Conservation (phyloP, 2,113 vertebrate species). For the Ophiodon elongatus region DNA sequence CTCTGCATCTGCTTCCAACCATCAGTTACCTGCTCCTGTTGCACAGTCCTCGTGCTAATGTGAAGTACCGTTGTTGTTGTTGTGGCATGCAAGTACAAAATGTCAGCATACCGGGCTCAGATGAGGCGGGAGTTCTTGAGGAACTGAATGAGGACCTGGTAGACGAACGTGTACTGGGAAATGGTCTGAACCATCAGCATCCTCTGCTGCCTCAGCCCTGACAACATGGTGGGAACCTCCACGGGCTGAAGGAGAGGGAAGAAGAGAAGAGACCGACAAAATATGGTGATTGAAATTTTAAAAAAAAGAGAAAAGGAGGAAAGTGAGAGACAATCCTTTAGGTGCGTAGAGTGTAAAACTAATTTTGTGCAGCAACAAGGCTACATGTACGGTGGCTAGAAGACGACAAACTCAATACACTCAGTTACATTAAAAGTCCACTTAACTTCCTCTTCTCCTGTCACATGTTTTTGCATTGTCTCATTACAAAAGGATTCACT, state of each 20-base stretch:
- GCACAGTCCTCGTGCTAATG: background rate
- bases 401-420: background rate
- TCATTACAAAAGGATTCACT: background rate
- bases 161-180: slow-evolving; percentile 95
- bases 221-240: slow-evolving; percentile 93
- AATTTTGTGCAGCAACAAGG: background rate
- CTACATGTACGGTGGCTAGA: background rate
- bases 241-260: slow-evolving; percentile 84
- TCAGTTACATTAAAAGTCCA: background rate
- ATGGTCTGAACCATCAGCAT: slow-evolving; percentile 98
- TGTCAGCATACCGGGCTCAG: slow-evolving; percentile 67
- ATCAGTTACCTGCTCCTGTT: background rate
- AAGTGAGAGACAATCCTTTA: background rate
- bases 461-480: background rate
- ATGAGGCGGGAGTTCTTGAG: slow-evolving; percentile 96
- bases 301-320: background rate
- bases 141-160: slow-evolving; percentile 95
- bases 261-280: background rate
- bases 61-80: slow-evolving; percentile 30
- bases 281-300: accelerated
- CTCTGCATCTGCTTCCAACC: slow-evolving; percentile 20
- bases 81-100: slow-evolving; percentile 4
- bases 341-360: background rate
- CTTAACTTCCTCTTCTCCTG: no score
- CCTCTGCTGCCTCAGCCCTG: slow-evolving; percentile 90